Percentiles rank a stretch among this genome's conserved stretches.
phyloP scores from a whole-genome alignment of 2,797 vertebrate species.

The Bradypodion pumilum region DNA sequence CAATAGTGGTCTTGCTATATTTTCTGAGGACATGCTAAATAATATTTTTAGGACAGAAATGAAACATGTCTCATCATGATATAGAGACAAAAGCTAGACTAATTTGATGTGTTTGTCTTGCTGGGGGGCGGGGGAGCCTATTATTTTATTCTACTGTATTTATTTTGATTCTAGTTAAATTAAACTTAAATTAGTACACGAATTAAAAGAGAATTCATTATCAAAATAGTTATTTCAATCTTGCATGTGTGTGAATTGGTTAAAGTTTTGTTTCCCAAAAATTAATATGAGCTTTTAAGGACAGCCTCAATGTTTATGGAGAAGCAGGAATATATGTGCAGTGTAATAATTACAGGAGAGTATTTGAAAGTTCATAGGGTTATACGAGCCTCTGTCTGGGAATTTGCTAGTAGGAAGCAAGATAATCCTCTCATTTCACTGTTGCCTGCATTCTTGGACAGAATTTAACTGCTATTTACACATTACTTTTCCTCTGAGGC shows the following conservation, averaged over 20 bases:
- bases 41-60: slow-evolving; percentile 36
- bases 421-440: too few species aligned
- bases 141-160: background rate
- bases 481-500: too few species aligned
- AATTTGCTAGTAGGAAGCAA: too few species aligned
- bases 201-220: too few species aligned
- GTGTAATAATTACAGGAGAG: too few species aligned
- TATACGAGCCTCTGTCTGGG: too few species aligned
- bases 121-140: background rate
- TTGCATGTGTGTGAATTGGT: background rate
- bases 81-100: background rate
- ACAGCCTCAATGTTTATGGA: background rate
- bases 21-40: slow-evolving; percentile 52
- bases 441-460: too few species aligned
- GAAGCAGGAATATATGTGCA: too few species aligned
- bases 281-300: background rate
- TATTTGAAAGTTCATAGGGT: too few species aligned
- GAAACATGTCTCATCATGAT: slow-evolving; percentile 34
- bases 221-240: slow-evolving; percentile 16
- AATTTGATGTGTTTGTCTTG: background rate
- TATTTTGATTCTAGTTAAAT: too few species aligned
- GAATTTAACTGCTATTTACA: too few species aligned
- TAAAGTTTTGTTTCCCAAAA: background rate
- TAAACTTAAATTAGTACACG: too few species aligned
- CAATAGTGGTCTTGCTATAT: slow-evolving; percentile 37